A percentile compares a stretch with the other conserved stretches of the same genome.
Conservation (phyloP, 1,140 invertebrate genomes). For the Drosophila lacteicornis region DNA sequence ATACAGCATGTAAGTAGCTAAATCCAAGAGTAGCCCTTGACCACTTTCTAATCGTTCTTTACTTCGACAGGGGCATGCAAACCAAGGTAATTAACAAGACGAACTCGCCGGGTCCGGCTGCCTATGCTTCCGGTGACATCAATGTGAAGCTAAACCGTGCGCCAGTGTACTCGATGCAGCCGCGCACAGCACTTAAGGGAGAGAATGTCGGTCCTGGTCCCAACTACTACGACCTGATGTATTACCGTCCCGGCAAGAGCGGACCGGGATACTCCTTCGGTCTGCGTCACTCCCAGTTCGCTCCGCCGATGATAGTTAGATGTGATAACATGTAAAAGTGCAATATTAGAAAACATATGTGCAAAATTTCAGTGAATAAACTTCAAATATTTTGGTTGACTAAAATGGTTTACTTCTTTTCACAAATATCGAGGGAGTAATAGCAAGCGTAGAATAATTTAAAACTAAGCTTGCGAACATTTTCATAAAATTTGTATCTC, state of each 20-base stretch:
- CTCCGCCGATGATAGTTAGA: conserved; percentile 81
- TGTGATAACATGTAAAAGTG: conserved; percentile 81
- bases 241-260: conserved; percentile 71
- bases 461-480: too few species aligned
- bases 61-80: conserved; percentile 84
- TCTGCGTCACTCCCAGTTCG: conserved; percentile 62
- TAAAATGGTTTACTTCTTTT: not conserved
- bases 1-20: conserved; percentile 85
- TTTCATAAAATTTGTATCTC: too few species aligned
- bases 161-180: conserved; percentile 84
- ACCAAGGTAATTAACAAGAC: conserved; percentile 59
- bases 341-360: conserved; percentile 68
- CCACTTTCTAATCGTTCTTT: not conserved
- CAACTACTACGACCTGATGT: conserved; percentile 82
- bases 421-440: not conserved
- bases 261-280: conserved; percentile 74
- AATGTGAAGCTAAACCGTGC: conserved; percentile 77
- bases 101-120: conserved; percentile 87
- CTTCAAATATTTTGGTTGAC: not conserved
- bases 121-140: conserved; percentile 84
- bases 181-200: conserved; percentile 7
- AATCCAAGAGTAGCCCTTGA: rapidly evolving
- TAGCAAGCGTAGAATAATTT: too few species aligned
- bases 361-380: conserved; percentile 46
- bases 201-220: conserved; percentile 84